Conservation (phyloP, 2,888 invertebrate genomes). For the Cylindroiulus punctatus region DNA sequence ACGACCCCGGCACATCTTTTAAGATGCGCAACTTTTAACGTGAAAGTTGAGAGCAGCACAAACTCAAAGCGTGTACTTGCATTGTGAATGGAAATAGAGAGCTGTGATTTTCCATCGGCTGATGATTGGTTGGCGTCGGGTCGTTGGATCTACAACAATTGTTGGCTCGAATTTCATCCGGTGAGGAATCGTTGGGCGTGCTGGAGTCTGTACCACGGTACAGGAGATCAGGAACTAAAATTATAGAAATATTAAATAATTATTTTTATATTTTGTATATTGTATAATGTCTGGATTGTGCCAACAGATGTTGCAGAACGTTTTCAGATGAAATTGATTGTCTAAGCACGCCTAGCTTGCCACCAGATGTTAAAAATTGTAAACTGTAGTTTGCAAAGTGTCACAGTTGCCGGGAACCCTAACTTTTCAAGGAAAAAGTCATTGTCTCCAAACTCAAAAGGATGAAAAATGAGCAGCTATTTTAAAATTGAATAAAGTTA, state of each 20-base stretch:
- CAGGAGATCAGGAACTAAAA: slow-evolving; percentile 55
- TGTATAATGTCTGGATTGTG: background rate
- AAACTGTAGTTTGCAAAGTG: background rate
- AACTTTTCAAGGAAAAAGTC: background rate
- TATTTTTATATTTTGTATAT: too few species aligned
- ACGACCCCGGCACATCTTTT: background rate
- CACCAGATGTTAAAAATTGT: background rate
- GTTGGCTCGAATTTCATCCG: slow-evolving; percentile 51
- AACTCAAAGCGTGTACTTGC: background rate
- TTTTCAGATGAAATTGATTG: background rate
- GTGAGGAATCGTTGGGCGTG: slow-evolving; percentile 55
- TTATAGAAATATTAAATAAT: background rate
- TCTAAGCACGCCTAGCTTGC: too few species aligned
- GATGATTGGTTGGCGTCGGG: slow-evolving; percentile 1
- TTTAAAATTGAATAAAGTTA: too few species aligned
- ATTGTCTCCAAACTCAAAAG: too few species aligned
- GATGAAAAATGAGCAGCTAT: too few species aligned
- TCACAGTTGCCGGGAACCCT: background rate
- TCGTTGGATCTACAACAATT: slow-evolving; percentile 48
- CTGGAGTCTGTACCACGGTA: slow-evolving; percentile 56
- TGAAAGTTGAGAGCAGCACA: background rate
- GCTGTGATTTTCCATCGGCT: slow-evolving; percentile 19
- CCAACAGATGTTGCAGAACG: background rate
- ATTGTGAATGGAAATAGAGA: slow-evolving; percentile 49
- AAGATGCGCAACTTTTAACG: background rate